Base-by-base conservation (phyloP, 2,888 invertebrate species). In the Drosophila demipolita region DNA sequence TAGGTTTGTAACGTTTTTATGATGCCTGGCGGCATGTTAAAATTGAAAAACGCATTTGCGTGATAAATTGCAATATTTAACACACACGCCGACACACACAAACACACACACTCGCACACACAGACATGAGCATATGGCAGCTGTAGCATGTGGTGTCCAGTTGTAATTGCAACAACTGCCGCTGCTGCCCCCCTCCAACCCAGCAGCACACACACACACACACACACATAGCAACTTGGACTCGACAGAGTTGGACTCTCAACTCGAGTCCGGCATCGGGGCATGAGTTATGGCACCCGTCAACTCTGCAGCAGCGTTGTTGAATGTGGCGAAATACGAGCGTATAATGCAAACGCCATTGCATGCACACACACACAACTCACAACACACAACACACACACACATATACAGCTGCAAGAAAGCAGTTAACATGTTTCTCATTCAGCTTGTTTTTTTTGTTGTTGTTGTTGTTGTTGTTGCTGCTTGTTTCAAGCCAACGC, bases 51-150 rank as follows among this genome's bases (percentile, higher is more conserved):
- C 92, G 92, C 92, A 92, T 91, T 92, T 92, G 92, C 92, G 92
- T 92, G 92, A 92, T 92, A 92, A 92, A 92, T 92, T 91, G 92
- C 92, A 92, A 92, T 92, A 92, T 92, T 92, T 92, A 91, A 91
- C 91, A 91, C 90, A 87, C 84, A 83, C 76, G 74, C 78, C 72
- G 67, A 49, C 77, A 71, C 58, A 72, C 64, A 66, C 59, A 71
- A 59, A 66, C 50, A 61, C 59, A 45, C 55, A 65, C 66, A 69
- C 50, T 55, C 48, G 49, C 61, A 61, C 38, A 35, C 55, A 45
- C 23, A 74, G 63, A 50, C 75, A 67, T 79, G 57, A 63, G 62
- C 79, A 80, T 71, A 78, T 75, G 85, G 87, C 85, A 87, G 83
- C 87, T 83, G 87, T 83, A 83, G 83, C 83, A 84, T 84, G 85